Conservation (phyloP, 2,888 invertebrate species). For the Cryptocheilus praepositus region DNA sequence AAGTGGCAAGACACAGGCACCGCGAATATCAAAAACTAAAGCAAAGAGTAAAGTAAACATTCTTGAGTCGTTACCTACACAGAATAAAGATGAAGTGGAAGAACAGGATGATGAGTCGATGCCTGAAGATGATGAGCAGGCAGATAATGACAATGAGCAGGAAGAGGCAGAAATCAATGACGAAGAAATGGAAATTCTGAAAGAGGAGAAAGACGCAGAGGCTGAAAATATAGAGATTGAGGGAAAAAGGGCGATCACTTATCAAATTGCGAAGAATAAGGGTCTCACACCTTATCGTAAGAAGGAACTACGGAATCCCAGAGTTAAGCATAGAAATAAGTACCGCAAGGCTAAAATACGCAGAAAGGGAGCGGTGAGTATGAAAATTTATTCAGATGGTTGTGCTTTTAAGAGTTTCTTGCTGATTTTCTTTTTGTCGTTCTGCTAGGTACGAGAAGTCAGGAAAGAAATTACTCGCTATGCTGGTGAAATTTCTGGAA, state of each 20-base stretch:
- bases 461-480: constrained; percentile 89
- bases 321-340: constrained; percentile 95
- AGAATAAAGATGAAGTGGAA: constrained; percentile 2
- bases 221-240: constrained; percentile 58
- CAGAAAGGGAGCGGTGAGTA: constrained; percentile 91
- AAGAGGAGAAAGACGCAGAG: constrained; percentile 64
- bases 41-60: constrained; percentile 52
- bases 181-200: constrained; percentile 37
- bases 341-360: constrained; percentile 94
- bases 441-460: constrained; percentile 82
- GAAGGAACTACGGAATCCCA: constrained; percentile 94
- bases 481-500: constrained; percentile 95
- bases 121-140: constrained; percentile 15
- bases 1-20: constrained; percentile 60
- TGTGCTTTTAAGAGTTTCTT: not conserved
- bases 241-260: constrained; percentile 88
- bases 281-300: constrained; percentile 93
- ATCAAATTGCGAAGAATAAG: constrained; percentile 97
- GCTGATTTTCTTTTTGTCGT: constrained; percentile 10
- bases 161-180: constrained; percentile 46
- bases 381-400: constrained; percentile 7
- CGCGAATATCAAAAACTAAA: constrained; percentile 19
- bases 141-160: constrained; percentile 32
- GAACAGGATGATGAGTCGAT: constrained; percentile 7
- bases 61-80: not conserved